Base-by-base conservation (phyloP, 2,113 vertebrate genomes). In the Perccottus glenii region DNA sequence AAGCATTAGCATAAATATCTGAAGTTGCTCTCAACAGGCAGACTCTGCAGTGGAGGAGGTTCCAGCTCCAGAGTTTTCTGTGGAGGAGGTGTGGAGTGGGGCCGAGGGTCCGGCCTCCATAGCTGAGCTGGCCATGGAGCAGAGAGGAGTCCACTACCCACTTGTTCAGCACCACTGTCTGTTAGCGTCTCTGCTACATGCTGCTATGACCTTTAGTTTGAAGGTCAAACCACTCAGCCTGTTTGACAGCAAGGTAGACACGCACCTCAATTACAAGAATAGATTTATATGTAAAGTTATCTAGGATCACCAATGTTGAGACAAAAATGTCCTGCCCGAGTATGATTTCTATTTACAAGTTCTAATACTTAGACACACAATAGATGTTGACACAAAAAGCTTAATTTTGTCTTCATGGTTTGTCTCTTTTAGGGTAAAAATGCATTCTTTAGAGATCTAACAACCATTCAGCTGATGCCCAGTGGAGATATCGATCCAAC, bases 371-470 rank as follows among this genome's bases (percentile, higher is more conserved):
- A 40, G 38, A 8, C 38, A 40, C 33, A 35, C 4, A 0, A 36
- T 27, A 27, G 3, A 15, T 2, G 5, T 9, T 61, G 15, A 7
- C 11, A 40, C 38, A 8, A 40, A 40, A 14, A 12, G 44, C 44
- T 11, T 46, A 12, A 11, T 12, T 5, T 10, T 14, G 12, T 11
- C 10, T 12, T 12, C 12, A 55, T 58, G 9, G 11, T 3, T 52
- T 36, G 32, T 80, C 0, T 75, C 69, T 38, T 66, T 51, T 70
- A 99, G 98, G 98, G 96, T 15, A 98, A 98, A 89, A 99, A 98
- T 49, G 96, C 97, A 4, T 98, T 99, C 92, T 99, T 99, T 88
- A 95, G 96, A 87, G 98, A 99, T 52, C 91, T 99, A 55, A 95
- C 94, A 3, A 95, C 94, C 69, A 96, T 99, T 89, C 96, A 98